Evolutionary conservation across 2,113 vertebrate species (phyloP), one percentile per base, ranked within the genome.

Genomic region (Hystrix cristata): DNA sequence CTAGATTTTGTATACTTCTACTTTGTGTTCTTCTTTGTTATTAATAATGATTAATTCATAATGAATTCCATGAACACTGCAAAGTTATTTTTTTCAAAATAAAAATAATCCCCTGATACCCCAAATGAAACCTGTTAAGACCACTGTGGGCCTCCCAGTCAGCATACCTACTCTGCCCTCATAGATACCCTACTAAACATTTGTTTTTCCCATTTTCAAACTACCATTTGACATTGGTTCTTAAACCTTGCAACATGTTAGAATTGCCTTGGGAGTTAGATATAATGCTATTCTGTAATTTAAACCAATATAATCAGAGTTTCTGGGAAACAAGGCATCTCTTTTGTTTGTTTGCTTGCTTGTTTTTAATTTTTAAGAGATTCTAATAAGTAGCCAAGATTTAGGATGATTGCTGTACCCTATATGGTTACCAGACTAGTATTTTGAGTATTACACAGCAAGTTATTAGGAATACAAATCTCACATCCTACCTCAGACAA

Each of bases 291-390:
- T 9, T 23, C 25, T 12, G 0, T 2, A 34, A 6, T 89, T 92
- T 55, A 83, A 86, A 81, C 1, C 48, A 79, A 46, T 1, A 2
- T 62, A 62, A 51, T 38, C 86, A 57, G 15, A 74, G 48, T 51
- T 79, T 76, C 31, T 53, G 2, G 29, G 19, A 82, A 79, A 64
- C 7, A 4, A 19, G 6, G 3, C 14, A 51, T 87, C 1, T 1
- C 51, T 65, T 78, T 88, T 64, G 31, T 43, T 79, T 60, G 12
- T 87, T 48, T 51, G 29, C 62, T 88, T 64, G 31, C n/a, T 79
- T 60, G 12, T 87, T 48, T 51, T n/a, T 69, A 94, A 80, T 84
- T 69, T 80, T 46, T 62, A 69, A 74, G 69, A 48, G 38, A 85
- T 79, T 46, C 31, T 7, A 83, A 18, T 65, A 51, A 38, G 23